phyloP scores from a whole-genome alignment of 2,888 invertebrate species.

The Disparrhopalites patrizii region DNA sequence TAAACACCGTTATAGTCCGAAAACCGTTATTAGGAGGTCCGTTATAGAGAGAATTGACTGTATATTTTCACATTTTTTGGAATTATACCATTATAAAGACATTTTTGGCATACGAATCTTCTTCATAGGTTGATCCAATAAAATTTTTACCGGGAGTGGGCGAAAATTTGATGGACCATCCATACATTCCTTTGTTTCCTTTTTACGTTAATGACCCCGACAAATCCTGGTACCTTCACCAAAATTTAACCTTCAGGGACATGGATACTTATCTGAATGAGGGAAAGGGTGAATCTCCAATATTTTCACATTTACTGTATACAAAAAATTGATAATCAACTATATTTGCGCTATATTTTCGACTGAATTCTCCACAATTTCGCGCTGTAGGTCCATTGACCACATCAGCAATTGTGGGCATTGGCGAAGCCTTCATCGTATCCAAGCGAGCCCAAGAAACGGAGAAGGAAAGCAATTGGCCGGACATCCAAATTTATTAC shows the following conservation, averaged over 20 bases:
- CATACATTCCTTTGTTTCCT: not conserved
- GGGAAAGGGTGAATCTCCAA: not conserved
- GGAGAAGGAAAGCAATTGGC: not conserved
- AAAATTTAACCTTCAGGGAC: constrained; percentile 5
- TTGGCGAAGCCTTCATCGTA: not conserved
- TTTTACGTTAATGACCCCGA: not conserved
- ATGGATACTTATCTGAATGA: not conserved
- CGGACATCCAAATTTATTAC: constrained; percentile 1
- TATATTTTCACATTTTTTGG: not conserved
- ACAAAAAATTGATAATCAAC: not conserved
- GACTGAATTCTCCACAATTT: no score
- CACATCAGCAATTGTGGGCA: not conserved
- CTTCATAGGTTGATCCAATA: not conserved
- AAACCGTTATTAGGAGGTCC: no score
- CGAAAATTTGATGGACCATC: constrained; percentile 1
- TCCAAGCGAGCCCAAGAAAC: not conserved
- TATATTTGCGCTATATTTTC: no score
- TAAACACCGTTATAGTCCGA: no score
- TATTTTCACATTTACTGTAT: not conserved
- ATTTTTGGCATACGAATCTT: not conserved
- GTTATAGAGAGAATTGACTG: no score
- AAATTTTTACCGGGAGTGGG: not conserved
- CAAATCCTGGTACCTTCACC: not conserved
- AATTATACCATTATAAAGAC: not conserved
- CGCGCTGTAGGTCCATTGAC: not conserved